Percentiles rank a stretch among this genome's conserved stretches.
These are phyloP conservation scores for Copsychus sechellarum DNA, from an alignment of 2,113 vertebrate species.

Conservation along the genomic window DNA sequence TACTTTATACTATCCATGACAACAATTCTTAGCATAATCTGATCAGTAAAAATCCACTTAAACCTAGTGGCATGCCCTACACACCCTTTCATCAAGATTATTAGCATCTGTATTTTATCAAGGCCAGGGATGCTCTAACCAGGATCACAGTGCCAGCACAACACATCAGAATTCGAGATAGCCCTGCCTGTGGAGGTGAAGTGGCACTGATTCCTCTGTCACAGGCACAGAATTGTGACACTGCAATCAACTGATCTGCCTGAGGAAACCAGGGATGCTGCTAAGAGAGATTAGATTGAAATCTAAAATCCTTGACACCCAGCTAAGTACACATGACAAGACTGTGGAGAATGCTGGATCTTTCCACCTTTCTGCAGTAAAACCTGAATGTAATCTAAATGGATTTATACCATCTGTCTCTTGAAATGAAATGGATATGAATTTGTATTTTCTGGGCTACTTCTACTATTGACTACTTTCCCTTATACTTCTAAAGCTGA, in stretches of 20 bases:
- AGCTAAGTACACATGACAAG: not conserved
- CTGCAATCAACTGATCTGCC: not conserved
- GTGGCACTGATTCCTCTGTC: not conserved
- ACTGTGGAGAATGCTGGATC: not conserved
- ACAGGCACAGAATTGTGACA: not conserved
- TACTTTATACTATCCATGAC: not conserved
- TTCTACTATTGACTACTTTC: not conserved
- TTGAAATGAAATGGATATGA: not conserved
- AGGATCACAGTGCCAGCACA: not conserved
- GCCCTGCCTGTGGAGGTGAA: not conserved
- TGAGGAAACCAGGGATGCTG: not conserved
- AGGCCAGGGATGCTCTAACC: not conserved
- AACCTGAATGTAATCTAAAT: not conserved
- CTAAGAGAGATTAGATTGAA: not conserved
- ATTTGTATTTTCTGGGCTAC: not conserved
- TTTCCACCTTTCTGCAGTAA: not conserved
- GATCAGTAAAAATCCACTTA: not conserved
- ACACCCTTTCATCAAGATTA: not conserved
- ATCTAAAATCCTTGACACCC: conserved; percentile 13
- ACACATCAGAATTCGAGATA: not conserved
- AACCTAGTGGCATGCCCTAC: not conserved
- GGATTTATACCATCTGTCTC: not conserved
- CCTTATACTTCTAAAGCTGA: not conserved
- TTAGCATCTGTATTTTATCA: not conserved
- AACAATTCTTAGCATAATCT: not conserved